Percentiles rank a stretch among this genome's conserved stretches.
phyloP scores from a whole-genome alignment of 1,140 invertebrate species.

The Pseudomyrmex dendroicus region DNA sequence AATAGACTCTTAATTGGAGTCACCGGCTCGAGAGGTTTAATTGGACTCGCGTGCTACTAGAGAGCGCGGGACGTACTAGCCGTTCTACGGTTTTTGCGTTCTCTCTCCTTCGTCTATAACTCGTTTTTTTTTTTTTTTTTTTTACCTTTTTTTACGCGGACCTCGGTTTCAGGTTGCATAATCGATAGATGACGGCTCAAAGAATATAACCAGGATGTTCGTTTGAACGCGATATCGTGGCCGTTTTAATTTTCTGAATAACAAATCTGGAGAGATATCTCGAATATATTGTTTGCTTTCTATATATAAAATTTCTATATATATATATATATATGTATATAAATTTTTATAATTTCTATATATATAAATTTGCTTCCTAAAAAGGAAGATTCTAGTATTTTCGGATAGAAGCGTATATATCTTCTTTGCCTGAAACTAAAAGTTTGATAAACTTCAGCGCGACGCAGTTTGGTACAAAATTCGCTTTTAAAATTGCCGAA shows the following conservation, averaged over 20 bases:
- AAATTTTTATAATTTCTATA: too few species aligned
- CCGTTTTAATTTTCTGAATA: not conserved
- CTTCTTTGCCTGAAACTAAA: not conserved
- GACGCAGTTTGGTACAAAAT: constrained; percentile 14
- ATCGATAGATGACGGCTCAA: constrained; percentile 61
- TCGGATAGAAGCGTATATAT: too few species aligned
- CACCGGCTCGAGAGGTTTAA: constrained; percentile 72
- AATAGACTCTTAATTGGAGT: constrained; percentile 77
- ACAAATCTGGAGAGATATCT: not conserved
- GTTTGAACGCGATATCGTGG: constrained; percentile 50
- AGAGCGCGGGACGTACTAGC: constrained; percentile 3
- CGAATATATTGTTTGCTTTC: not conserved
- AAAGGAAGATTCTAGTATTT: not conserved
- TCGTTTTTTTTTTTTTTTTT: not conserved
- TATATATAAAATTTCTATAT: too few species aligned
- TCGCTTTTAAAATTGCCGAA: constrained; percentile 29
- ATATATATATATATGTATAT: too few species aligned
- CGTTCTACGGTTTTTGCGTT: constrained; percentile 52
- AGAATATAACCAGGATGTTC: constrained; percentile 61
- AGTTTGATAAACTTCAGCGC: not conserved
- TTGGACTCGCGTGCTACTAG: constrained; percentile 68
- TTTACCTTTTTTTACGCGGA: not conserved
- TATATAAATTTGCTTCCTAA: not conserved
- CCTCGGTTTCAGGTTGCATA: constrained; percentile 45
- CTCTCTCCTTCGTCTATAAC: not conserved